Evolutionary conservation across 2,797 vertebrate genomes (phyloP), one percentile per base, ranked within the genome.

Genomic region (Phataginus tetradactyla): DNA sequence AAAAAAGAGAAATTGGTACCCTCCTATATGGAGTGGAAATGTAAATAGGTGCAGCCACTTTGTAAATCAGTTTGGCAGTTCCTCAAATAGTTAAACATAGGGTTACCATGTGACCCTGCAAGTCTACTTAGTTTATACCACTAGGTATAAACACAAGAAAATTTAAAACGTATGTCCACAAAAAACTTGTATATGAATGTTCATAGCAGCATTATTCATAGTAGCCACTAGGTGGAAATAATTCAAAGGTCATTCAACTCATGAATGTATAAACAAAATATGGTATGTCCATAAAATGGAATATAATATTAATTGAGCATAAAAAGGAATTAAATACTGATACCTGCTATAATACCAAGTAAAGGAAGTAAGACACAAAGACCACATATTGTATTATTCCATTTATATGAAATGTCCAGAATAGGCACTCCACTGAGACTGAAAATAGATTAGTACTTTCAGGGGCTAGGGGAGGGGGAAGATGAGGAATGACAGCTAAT

Each of bases 141-240:
- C 37, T 25, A 91, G 61, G 29, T 64, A 96, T 81, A 88, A 93
- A 94, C 39, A 64, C 79, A 80, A 75, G 15, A 89, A 53, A 97
- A 89, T 0, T 91, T 18, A 68, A 88, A 87, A 69, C 23, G 15
- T 89, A 59, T 63, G 23, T 74, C 53, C 61, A 87, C 18, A 69
- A 79, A 80, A 78, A 68, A 42, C 39, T 74, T 53, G 17, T 49
- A 78, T 32, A 79, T 11, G 27, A 91, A 90, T 84, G 27, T 88
- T 83, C n/a, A 75, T 13, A 90, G 61, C n/a, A 97, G 74, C 42
- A 92, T 91, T 91, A 77, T 86, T 86, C 32, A 81, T 69, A 93
- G 57, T 66, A 66, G 87, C 51, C 86, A 90, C 81, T 88, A 74
- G 88, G 59, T 63, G 15, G 66, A 81, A 91, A 69, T 29, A 88